Evolutionary conservation across 2,113 vertebrate species (phyloP).

Genomic region (Heloderma charlesbogerti): DNA sequence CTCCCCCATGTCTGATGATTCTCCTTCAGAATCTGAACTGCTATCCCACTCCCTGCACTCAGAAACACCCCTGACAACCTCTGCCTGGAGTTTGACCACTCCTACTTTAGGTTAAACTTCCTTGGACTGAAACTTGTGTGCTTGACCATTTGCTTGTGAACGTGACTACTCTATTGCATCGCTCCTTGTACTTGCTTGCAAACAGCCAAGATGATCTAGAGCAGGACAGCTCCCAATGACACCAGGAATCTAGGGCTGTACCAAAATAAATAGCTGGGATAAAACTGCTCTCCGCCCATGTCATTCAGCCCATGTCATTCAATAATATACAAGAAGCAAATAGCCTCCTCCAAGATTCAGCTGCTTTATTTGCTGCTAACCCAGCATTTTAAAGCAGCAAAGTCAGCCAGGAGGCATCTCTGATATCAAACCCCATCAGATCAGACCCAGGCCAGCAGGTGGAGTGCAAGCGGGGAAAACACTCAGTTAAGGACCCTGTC

Average conservation of each 20-base stretch:
- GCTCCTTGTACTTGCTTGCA: too few relatives aligned
- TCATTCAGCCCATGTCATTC: background rate
- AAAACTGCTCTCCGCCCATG: background rate
- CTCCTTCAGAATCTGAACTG: too few relatives aligned
- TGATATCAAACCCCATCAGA: background rate
- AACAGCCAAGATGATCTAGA: too few relatives aligned
- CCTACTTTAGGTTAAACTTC: too few relatives aligned
- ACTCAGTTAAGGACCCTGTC: background rate
- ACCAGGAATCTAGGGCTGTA: background rate
- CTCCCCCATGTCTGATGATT: too few relatives aligned
- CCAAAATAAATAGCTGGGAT: background rate
- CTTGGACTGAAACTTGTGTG: too few relatives aligned
- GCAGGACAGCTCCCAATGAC: background rate
- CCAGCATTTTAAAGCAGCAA: background rate
- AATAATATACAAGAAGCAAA: conserved; percentile 83
- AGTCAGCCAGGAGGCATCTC: background rate
- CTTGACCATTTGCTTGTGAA: too few relatives aligned
- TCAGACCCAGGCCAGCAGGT: background rate
- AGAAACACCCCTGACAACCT: too few relatives aligned
- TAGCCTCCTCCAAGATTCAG: conserved; percentile 85
- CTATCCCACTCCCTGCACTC: too few relatives aligned
- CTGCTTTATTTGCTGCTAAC: background rate
- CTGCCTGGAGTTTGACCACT: too few relatives aligned
- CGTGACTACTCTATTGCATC: too few relatives aligned
- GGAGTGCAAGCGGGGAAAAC: background rate